These are phyloP conservation scores for Himalopsyche kuldschensis DNA, from an alignment of 2,888 invertebrate genomes.

Conservation along the genomic window DNA sequence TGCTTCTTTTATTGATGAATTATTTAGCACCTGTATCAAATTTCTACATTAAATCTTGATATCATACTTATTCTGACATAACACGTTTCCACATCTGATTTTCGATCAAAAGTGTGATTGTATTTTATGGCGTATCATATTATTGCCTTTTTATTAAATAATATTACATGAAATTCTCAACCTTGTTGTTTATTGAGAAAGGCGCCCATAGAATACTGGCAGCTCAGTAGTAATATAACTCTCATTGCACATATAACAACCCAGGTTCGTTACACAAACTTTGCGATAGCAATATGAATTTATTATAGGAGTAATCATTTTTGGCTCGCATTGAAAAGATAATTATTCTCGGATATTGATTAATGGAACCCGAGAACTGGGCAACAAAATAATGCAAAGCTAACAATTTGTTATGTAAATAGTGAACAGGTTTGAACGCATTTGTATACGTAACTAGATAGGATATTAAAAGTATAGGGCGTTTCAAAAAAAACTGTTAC, in stretches of 20 bases:
- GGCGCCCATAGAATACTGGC: no score
- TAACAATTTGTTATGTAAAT: background rate
- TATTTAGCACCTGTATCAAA: background rate
- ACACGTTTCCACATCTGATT: background rate
- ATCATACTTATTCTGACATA: background rate
- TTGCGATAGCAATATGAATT: background rate
- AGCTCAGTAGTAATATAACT: no score
- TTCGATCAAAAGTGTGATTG: background rate
- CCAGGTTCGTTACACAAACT: background rate
- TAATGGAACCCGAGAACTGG: background rate
- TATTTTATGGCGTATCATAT: background rate
- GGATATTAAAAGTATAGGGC: no score
- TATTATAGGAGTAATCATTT: background rate
- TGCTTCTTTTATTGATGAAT: no score
- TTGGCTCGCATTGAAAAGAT: background rate
- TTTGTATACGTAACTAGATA: no score
- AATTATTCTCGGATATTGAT: conserved; percentile 1
- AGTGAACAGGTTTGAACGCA: background rate
- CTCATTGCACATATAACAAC: background rate
- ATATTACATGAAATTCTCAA: background rate
- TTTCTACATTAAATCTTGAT: background rate
- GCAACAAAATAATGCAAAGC: background rate
- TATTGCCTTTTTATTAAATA: background rate
- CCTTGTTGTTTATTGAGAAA: background rate
- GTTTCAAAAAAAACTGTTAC: no score